These are phyloP conservation scores for Eupelmus urozonus DNA, from an alignment of 2,888 invertebrate species.

Conservation along the genomic window DNA sequence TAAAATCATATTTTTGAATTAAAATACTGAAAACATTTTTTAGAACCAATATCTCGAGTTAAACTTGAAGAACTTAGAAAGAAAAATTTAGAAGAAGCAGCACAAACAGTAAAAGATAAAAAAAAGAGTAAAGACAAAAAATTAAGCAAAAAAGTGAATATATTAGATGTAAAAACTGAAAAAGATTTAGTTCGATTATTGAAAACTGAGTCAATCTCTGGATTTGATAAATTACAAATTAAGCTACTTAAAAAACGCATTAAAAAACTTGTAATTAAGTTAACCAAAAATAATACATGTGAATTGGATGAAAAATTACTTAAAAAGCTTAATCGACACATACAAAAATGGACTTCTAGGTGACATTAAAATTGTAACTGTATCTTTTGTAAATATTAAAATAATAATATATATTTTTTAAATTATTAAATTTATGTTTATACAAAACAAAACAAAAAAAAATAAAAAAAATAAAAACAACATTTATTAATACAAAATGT, in stretches of 20 bases:
- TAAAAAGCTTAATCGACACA: conserved; percentile 60
- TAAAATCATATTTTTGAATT: not conserved
- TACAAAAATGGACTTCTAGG: conserved; percentile 62
- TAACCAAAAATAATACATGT: conserved; percentile 60
- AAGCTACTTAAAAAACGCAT: conserved; percentile 78
- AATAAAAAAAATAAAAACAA: too few relatives aligned
- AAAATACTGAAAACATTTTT: not conserved
- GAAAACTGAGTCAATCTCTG: conserved; percentile 64
- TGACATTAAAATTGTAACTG: not conserved
- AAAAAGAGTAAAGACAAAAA: conserved; percentile 14
- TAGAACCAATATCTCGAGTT: conserved; percentile 46
- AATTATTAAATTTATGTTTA: not conserved
- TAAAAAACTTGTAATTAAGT: conserved; percentile 71
- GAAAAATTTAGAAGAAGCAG: conserved; percentile 32
- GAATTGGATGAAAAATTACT: conserved; percentile 60
- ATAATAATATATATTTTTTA: not conserved
- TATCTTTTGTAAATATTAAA: conserved; percentile 14
- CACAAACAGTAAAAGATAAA: conserved; percentile 24
- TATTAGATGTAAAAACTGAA: conserved; percentile 59
- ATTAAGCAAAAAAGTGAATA: conserved; percentile 9
- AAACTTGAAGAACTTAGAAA: conserved; percentile 57
- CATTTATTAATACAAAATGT: too few relatives aligned
- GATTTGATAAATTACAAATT: conserved; percentile 80
- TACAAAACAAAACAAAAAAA: too few relatives aligned
- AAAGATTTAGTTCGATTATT: conserved; percentile 63